These are phyloP conservation scores for Biston betularia DNA, from an alignment of 2,888 invertebrate species.

Conservation along the genomic window DNA sequence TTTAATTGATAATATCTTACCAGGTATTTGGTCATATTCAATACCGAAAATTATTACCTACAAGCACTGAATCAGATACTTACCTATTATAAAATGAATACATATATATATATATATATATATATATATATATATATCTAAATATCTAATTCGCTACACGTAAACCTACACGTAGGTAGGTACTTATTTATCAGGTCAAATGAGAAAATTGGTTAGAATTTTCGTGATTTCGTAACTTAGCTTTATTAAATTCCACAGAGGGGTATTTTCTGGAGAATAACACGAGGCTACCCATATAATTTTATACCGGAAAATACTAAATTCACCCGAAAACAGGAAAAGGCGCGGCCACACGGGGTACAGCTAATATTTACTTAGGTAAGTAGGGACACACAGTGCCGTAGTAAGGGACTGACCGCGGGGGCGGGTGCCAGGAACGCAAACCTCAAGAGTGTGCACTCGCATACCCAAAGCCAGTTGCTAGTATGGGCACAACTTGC, in stretches of 20 bases:
- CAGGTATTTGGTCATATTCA: background rate
- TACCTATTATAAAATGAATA: background rate
- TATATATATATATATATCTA: no score
- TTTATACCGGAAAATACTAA: slow-evolving; percentile 21
- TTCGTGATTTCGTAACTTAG: background rate
- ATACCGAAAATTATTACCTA: background rate
- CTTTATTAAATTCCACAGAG: slow-evolving; percentile 6
- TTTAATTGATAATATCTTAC: background rate
- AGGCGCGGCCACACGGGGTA: slow-evolving; percentile 18
- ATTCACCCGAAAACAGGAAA: slow-evolving; percentile 15
- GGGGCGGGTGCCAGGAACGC: no score
- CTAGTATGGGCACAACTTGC: no score
- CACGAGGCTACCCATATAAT: slow-evolving; percentile 20
- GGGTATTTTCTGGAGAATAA: slow-evolving; percentile 1
- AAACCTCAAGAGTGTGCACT: no score
- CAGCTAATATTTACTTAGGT: slow-evolving; percentile 21
- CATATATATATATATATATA: no score
- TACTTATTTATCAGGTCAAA: background rate
- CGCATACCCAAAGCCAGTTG: no score
- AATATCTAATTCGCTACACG: background rate
- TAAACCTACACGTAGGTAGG: background rate
- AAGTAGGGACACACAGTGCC: background rate
- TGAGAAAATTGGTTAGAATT: background rate
- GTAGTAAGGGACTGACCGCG: no score
- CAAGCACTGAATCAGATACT: background rate